phyloP scores from a whole-genome alignment of 2,797 vertebrate genomes.

The Microchirus variegatus region DNA sequence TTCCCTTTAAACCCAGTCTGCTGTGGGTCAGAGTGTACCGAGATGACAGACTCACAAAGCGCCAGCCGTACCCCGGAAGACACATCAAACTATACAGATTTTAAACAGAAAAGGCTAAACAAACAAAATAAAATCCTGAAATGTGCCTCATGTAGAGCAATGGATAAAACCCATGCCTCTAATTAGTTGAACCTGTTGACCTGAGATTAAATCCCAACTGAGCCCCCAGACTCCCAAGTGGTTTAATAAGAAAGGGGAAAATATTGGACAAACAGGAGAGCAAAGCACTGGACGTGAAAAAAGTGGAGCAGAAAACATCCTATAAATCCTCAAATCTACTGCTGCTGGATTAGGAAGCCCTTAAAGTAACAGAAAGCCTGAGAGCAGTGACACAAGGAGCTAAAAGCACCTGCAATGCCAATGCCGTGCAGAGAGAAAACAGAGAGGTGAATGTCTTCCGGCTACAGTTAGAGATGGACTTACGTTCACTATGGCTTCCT shows the following conservation, averaged over 20 bases:
- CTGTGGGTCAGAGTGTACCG: conserved; percentile 82
- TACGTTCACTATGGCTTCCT: conserved; percentile 97
- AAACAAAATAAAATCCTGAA: background rate
- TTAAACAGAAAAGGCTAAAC: conserved; percentile 6
- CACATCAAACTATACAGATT: background rate
- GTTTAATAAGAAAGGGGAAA: conserved; percentile 40
- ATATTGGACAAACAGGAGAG: conserved; percentile 44
- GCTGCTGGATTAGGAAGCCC: conserved; percentile 36
- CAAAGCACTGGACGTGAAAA: conserved; percentile 20
- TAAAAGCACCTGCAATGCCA: conserved; percentile 46
- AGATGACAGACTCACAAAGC: conserved; percentile 2
- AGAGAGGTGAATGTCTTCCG: conserved; percentile 10
- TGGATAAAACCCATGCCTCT: conserved; percentile 15
- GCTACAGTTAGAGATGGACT: conserved; percentile 69
- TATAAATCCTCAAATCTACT: conserved; percentile 58
- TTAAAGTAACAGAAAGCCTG: conserved; percentile 45
- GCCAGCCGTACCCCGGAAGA: background rate
- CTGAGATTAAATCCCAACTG: conserved; percentile 40
- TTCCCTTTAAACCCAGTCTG: conserved; percentile 90
- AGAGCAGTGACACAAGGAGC: conserved; percentile 20
- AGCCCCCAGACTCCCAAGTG: conserved; percentile 21
- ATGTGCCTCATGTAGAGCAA: background rate
- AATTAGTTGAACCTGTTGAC: conserved; percentile 41
- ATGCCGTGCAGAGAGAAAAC: conserved; percentile 13
- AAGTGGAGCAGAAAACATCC: conserved; percentile 62